Evolutionary conservation across 2,888 invertebrate genomes (phyloP), one percentile per base, ranked within the genome.

Genomic region (Oscheius sp.): DNA sequence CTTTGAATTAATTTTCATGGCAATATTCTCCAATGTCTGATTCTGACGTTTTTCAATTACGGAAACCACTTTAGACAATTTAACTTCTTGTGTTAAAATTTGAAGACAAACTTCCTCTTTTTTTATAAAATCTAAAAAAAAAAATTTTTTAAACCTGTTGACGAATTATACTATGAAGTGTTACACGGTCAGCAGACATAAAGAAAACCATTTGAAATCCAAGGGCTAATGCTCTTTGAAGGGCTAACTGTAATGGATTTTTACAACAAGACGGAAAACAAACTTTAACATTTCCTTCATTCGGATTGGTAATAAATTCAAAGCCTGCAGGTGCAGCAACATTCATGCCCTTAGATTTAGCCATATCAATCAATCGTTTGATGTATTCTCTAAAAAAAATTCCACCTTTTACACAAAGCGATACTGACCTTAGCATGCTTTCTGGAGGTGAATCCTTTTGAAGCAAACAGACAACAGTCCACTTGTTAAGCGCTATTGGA

Each of bases 11-110:
- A 36, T 54, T 22, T 65, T 65, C 41, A 41, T 32, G 28, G 50
- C 36, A 20, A 65, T 41, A 28, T 65, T 65, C 9, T 54, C 41
- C 0, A 65, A 26, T 26, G 65, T 65, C 22, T 63, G 63, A 17
- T 14, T 24, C 36, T 65, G 54, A 4, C 14, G 9, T 26, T 41
- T 51, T 28, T 65, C 32, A 1, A 54, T 3, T 33, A 56, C 54
- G 2, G 26, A 33, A 2, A 17, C 9, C 17, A 30, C 32, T 22
- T 65, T 65, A 26, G 17, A 26, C 24, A 65, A n/a, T 32, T 30
- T 65, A 36, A 65, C 33, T 30, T 65, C 65, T 30, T 65, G 65
- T 5, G 65, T 65, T 17, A 65, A 17, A n/a, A 65, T 36, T 20
- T 65, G 12, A 12, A 41, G 26, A 33, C 28, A 6, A 12, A 22